Base-by-base conservation (phyloP, 2,888 invertebrate species). In the Nomada fucata region DNA sequence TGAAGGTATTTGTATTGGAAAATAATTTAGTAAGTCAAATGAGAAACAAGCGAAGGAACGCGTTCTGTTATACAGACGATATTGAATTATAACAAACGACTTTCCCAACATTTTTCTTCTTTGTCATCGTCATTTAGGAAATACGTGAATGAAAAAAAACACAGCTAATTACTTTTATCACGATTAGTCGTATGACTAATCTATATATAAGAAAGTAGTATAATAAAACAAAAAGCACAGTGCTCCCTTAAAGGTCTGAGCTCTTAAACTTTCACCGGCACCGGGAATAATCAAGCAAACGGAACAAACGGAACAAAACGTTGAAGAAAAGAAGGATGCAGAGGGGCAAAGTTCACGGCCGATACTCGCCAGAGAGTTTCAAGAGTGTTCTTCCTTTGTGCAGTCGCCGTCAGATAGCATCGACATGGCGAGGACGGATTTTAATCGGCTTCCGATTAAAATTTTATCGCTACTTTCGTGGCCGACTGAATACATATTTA, bases 381-480 rank as follows among this genome's bases (percentile, higher is more conserved):
- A 7, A n/a, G 20, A 7, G 20, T n/a, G 42, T 29, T 26, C 9
- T 9, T 57, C 36, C 64, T 72, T 72, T 63, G 63, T 63, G 29
- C 42, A 7, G 13, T 18, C 18, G n/a, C 15, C 13, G 53, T n/a
- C n/a, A 63, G 76, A 69, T 76, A 69, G 68, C 55, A 82, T 71
- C 65, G 70, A 70, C 50, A 61, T 50, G 60, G 59, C 53, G 23
- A 36, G 42, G 55, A 53, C 36, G 59, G 79, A 83, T 75, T 81
- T 86, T 74, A 83, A 86, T 84, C 87, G 82, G 52, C 23, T 70
- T 57, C 44, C 79, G 82, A 86, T 84, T 88, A 86, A 88, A 84
- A 88, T 88, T 88, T 87, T 84, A 82, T 81, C 82, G 75, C 71
- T 70, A 75, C 86, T 89, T 77, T 79, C 80, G 77, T 53, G 83